A percentile compares a stretch with the other conserved stretches of the same genome.
Evolutionary conservation across 2,888 invertebrate species (phyloP).

Genomic region (Amphipoea lucens): DNA sequence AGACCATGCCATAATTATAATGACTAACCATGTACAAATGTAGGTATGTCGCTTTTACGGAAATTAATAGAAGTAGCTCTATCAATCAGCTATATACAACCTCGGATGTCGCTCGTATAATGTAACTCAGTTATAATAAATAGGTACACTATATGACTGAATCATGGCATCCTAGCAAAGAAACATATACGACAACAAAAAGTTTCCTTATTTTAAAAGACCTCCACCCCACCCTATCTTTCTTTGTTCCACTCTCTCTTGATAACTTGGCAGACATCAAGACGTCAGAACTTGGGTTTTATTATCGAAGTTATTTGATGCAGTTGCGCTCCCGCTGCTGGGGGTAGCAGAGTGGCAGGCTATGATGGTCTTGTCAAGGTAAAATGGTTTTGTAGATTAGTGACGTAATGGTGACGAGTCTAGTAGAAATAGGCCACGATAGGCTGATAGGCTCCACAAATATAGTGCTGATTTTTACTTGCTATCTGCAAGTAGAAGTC

Average conservation of each 20-base stretch:
- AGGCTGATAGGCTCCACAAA: not conserved
- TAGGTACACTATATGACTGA: not conserved
- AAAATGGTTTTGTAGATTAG: not conserved
- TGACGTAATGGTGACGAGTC: not conserved
- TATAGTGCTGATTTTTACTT: not conserved
- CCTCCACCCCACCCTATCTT: not conserved
- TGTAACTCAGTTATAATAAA: not conserved
- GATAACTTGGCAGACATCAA: slow-evolving; percentile 48
- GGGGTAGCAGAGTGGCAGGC: not conserved
- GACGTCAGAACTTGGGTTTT: slow-evolving; percentile 49
- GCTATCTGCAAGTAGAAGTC: not conserved
- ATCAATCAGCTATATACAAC: not conserved
- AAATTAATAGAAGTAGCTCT: not conserved
- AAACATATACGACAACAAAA: not conserved
- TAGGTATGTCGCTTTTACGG: not conserved
- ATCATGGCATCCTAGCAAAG: not conserved
- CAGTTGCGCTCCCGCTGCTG: slow-evolving; percentile 20
- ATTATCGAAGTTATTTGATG: slow-evolving; percentile 57
- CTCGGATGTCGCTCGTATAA: not conserved
- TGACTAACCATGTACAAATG: not conserved
- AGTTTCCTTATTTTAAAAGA: not conserved
- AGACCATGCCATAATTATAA: not conserved
- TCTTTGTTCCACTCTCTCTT: slow-evolving; percentile 2
- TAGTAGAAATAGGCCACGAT: not conserved
- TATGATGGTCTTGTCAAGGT: not conserved